Percentiles rank a stretch among this genome's conserved stretches.
Conservation (phyloP, 1,140 invertebrate species). For the Platyscapa corneri region DNA sequence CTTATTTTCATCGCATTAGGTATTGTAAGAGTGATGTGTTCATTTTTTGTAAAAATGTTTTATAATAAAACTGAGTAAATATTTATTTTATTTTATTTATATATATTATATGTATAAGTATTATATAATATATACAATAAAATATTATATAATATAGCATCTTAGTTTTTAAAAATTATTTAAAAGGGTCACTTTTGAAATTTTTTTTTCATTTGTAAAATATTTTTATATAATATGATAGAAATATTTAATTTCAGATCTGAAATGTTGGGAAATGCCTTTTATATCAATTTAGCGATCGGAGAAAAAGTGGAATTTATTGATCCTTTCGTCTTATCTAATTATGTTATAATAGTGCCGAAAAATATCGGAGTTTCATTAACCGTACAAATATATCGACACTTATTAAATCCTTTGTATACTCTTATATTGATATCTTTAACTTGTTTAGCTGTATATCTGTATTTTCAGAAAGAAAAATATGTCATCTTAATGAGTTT, state of each 20-base stretch:
- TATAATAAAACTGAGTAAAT: too few relatives aligned
- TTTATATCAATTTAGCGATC: background rate
- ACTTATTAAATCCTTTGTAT: background rate
- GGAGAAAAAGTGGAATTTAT: background rate
- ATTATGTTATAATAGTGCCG: background rate
- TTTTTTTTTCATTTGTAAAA: too few relatives aligned
- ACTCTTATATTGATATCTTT: background rate
- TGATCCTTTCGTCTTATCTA: background rate
- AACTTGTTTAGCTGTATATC: background rate
- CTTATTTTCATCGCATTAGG: too few relatives aligned
- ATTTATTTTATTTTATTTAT: too few relatives aligned
- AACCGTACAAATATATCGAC: background rate
- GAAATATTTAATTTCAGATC: conserved; percentile 1
- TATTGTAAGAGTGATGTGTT: too few relatives aligned
- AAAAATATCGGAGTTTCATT: background rate
- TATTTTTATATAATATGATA: background rate
- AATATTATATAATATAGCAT: too few relatives aligned
- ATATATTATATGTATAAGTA: too few relatives aligned
- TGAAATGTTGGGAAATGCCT: conserved; percentile 1
- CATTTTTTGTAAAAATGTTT: too few relatives aligned
- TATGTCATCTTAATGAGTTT: background rate
- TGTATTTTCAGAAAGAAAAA: background rate
- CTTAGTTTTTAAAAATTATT: too few relatives aligned
- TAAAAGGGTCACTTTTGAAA: too few relatives aligned
- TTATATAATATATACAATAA: too few relatives aligned